Conservation (phyloP, 1,140 invertebrate species). For the Lordiphosa stackelbergi region DNA sequence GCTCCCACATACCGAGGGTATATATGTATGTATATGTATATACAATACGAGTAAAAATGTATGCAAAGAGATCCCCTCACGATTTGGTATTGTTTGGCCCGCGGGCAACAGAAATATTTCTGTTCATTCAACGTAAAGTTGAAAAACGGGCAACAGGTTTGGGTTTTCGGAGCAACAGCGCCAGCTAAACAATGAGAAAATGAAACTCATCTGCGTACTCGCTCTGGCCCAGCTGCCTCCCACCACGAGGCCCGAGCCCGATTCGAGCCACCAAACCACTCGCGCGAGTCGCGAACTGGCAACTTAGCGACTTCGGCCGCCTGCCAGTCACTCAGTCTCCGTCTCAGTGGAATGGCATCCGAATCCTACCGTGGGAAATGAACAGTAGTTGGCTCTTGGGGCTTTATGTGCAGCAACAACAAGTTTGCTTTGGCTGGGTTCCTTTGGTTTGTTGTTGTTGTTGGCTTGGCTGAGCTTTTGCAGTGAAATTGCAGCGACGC, state of each 20-base stretch:
- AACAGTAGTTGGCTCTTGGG: constrained; percentile 68
- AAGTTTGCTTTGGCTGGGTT: constrained; percentile 50
- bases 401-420: constrained; percentile 62
- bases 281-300: background rate
- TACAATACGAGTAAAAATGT: no score
- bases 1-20: constrained; percentile 4
- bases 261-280: constrained; percentile 22
- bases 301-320: constrained; percentile 1
- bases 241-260: constrained; percentile 30
- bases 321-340: constrained; percentile 52
- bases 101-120: constrained; percentile 42
- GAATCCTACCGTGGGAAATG: constrained; percentile 76
- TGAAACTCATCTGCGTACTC: constrained; percentile 68
- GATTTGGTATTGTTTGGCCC: constrained; percentile 9
- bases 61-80: constrained; percentile 4
- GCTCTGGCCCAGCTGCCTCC: constrained; percentile 46
- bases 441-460: constrained; percentile 26
- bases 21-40: no score
- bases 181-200: constrained; percentile 64
- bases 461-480: constrained; percentile 41
- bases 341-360: constrained; percentile 52
- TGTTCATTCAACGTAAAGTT: constrained; percentile 61
- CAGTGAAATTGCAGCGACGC: constrained; percentile 64
- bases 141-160: constrained; percentile 60
- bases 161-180: constrained; percentile 10